Conservation (phyloP, 2,797 vertebrate genomes). For the Cyclura pinguis region DNA sequence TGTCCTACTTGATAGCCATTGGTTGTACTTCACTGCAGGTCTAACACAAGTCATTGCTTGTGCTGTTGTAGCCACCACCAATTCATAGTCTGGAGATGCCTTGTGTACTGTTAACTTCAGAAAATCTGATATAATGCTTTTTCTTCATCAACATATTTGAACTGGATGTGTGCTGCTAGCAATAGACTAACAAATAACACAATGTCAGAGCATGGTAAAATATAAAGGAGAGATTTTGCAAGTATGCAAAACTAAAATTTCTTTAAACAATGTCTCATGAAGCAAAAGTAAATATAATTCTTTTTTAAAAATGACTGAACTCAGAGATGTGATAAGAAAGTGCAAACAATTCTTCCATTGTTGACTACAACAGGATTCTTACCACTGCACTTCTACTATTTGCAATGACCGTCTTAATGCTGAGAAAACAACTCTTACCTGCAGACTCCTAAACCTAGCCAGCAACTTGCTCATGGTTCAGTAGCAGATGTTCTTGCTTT, state of each 20-base stretch:
- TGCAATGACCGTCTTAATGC: background rate
- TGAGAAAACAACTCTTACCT: constrained; percentile 34
- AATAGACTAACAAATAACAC: background rate
- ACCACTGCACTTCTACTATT: constrained; percentile 11
- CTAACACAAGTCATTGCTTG: background rate
- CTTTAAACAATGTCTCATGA: background rate
- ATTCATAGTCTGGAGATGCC: background rate
- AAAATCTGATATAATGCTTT: background rate
- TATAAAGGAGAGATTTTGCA: background rate
- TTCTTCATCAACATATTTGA: background rate
- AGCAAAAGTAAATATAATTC: background rate
- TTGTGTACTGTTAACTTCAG: background rate
- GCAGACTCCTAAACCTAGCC: constrained; percentile 24
- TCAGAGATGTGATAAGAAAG: background rate
- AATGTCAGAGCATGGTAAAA: background rate
- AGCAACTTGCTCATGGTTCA: constrained; percentile 28
- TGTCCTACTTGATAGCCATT: background rate
- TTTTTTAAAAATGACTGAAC: background rate
- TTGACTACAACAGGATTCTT: constrained; percentile 4
- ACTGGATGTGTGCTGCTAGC: background rate
- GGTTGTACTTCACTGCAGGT: background rate
- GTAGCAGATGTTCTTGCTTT: constrained; percentile 52
- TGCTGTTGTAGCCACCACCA: background rate
- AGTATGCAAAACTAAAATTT: background rate
- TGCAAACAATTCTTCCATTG: background rate